Conservation (phyloP, 2,797 vertebrate species). For the Antrozous pallidus region DNA sequence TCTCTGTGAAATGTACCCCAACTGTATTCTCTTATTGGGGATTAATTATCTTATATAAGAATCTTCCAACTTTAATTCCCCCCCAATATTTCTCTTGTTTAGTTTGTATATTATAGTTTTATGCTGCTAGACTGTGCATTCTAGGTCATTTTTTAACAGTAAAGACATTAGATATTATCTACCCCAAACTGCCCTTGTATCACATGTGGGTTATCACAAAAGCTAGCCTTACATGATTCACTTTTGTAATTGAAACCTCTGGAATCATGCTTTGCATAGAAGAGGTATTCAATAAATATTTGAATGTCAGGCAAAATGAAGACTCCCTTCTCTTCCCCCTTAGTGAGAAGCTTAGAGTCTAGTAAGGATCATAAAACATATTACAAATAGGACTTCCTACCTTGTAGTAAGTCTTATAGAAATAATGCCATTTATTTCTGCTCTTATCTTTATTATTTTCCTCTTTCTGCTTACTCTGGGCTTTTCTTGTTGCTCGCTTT, state of each 20-base stretch:
- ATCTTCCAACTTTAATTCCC: conserved; percentile 7
- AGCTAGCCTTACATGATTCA: neutral
- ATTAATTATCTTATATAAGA: neutral
- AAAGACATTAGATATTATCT: neutral
- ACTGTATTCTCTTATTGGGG: neutral
- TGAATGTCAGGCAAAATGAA: neutral
- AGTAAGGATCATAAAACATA: neutral
- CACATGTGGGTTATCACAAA: neutral
- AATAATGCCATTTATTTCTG: no score
- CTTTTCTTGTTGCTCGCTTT: no score
- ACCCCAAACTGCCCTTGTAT: neutral
- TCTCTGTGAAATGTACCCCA: neutral
- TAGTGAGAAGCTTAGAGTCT: neutral
- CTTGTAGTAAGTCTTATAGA: neutral
- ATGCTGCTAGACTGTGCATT: neutral
- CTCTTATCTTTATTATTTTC: no score
- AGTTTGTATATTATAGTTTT: neutral
- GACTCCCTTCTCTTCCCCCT: neutral
- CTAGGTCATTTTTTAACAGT: neutral
- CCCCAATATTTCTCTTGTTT: neutral
- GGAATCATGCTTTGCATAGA: neutral
- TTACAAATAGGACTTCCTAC: neutral
- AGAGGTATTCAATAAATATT: neutral
- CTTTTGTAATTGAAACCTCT: neutral
- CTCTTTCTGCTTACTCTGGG: no score